A percentile compares a stretch with the other conserved stretches of the same genome.
Evolutionary conservation across 2,888 invertebrate species (phyloP).

Genomic region (Andrena bicolor): DNA sequence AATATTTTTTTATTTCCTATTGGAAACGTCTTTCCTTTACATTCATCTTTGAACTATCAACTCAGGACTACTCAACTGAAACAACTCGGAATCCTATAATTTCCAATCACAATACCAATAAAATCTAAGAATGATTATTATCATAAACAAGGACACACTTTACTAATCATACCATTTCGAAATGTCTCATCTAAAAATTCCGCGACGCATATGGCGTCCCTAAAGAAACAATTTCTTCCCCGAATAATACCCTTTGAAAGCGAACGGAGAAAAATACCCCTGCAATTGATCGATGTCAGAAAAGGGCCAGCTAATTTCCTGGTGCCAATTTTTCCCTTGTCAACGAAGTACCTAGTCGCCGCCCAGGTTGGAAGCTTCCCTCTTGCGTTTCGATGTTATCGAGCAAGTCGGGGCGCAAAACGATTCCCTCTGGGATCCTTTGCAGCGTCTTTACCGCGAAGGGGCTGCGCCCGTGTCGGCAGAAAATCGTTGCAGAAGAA

Average conservation of each 20-base stretch:
- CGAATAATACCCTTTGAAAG: too few relatives aligned
- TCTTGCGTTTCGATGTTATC: slow-evolving; percentile 39
- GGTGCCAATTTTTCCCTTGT: slow-evolving; percentile 32
- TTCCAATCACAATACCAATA: too few relatives aligned
- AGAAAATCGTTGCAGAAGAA: slow-evolving; percentile 34
- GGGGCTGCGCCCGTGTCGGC: slow-evolving; percentile 25
- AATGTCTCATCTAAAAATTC: too few relatives aligned
- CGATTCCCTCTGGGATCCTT: slow-evolving; percentile 36
- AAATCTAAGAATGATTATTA: too few relatives aligned
- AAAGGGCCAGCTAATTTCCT: slow-evolving; percentile 48
- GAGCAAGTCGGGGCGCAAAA: slow-evolving; percentile 4
- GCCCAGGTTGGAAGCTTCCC: slow-evolving; percentile 45
- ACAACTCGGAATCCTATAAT: too few relatives aligned
- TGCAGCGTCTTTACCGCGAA: slow-evolving; percentile 31
- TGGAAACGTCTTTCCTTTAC: too few relatives aligned
- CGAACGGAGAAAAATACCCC: neutral
- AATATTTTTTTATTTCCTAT: too few relatives aligned
- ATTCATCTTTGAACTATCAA: too few relatives aligned
- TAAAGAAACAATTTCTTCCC: neutral
- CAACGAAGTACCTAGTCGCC: slow-evolving; percentile 44
- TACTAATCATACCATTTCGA: too few relatives aligned
- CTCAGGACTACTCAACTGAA: too few relatives aligned
- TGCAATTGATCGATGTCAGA: slow-evolving; percentile 33
- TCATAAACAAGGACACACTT: too few relatives aligned
- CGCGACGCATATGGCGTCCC: too few relatives aligned